Evolutionary conservation across 1,140 invertebrate species (phyloP), one percentile per base, ranked within the genome.

Genomic region (Psix sp.): DNA sequence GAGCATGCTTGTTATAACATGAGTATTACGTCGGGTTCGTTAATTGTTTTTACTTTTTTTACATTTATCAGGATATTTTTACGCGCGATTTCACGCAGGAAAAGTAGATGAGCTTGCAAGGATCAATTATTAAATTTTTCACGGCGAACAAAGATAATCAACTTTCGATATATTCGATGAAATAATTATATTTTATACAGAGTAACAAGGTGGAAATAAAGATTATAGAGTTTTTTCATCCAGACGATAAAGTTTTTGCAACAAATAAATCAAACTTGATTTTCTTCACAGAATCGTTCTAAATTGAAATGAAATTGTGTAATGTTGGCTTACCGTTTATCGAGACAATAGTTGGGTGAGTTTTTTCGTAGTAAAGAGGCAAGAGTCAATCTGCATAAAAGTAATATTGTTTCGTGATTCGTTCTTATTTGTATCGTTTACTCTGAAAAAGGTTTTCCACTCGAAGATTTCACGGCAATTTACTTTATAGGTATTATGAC

Each of bases 391-490:
- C 66, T 70, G 66, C 66, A 71, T 62, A 62, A 71, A 78, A 78
- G 77, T 77, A 74, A 72, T 66, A 77, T 75, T 78, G 76, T 80
- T 62, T 54, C 67, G 48, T 38, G 51, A 74, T 82, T 65, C 45
- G 38, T 24, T 70, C 68, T 80, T 84, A 82, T 84, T 82, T 82
- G 81, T 82, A 80, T 81, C 80, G 77, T 73, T 78, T 79, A 77
- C 73, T 60, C 76, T 29, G 46, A 46, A 63, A 63, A 71, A 67
- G 42, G 49, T 57, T 48, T 60, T 62, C 49, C 29, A 6, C 40
- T n/a, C 35, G 24, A 79, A 82, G 80, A 84, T 84, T 83, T 84
- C 63, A 82, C 82, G 82, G 82, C 82, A 84, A 83, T 84, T 84
- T 84, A 83, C 78, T 80, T 82, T 80, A 82, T 78, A 67, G 75